Base-by-base conservation (phyloP, 1,140 invertebrate genomes). In the Meteorus sp. region DNA sequence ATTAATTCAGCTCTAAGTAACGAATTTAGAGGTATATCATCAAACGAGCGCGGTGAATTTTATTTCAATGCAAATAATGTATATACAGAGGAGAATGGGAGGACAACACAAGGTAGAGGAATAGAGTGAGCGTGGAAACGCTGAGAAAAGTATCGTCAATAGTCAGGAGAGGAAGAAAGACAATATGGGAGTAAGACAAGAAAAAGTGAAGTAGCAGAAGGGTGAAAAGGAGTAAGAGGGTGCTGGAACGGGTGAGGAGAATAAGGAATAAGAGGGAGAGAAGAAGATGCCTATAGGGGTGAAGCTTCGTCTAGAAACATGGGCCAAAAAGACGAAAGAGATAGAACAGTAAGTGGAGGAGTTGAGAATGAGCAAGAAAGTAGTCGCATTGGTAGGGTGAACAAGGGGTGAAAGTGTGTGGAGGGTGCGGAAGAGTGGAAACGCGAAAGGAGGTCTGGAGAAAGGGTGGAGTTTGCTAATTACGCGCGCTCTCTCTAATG, bases 401-500 rank as follows among this genome's bases (percentile, higher is more conserved):
- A 15, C 11, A 11, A 22, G 52, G 56, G 56, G 54, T 43, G 61
- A 53, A 59, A 53, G 61, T 59, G 62, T 60, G 60, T 57, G 56
- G 56, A 61, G 61, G 61, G 59, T 66, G 59, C n/a, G n/a, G n/a
- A n/a, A n/a, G n/a, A n/a, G n/a, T n/a, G n/a, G n/a, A 59, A 66
- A 63, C 59, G 53, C 59, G 59, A 72, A 73, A 74, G 72, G 72
- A 74, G 69, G 68, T 68, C 70, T 59, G 67, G 71, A 74, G 73
- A 73, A 75, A 76, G 74, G 72, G 72, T 88, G 87, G 86, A 88
- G 85, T 88, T 88, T 86, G 85, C 86, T 89, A 89, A 89, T 88
- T 89, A 88, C 86, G 87, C 86, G 69, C 70, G 69, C 85, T 87
- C 87, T 86, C 86, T 88, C 87, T 89, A 89, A 89, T 89, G 86